These are phyloP conservation scores for Celastrina argiolus DNA, from an alignment of 2,888 invertebrate genomes.

Conservation along the genomic window DNA sequence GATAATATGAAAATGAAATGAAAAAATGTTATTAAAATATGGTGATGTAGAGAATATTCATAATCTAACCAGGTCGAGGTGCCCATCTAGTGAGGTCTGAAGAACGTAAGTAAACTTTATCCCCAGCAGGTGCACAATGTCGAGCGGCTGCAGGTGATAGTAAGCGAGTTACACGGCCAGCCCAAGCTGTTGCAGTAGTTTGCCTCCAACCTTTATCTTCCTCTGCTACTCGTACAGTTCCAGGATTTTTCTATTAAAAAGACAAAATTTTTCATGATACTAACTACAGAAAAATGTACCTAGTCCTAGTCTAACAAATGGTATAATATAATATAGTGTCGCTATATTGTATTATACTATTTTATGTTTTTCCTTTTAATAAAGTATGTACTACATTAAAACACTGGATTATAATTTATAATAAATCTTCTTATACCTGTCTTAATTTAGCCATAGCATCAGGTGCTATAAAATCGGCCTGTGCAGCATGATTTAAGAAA, in stretches of 20 bases:
- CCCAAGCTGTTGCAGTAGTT: slow-evolving; percentile 89
- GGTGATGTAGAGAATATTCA: no score
- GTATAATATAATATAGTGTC: no score
- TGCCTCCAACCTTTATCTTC: slow-evolving; percentile 92
- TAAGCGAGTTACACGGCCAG: slow-evolving; percentile 81
- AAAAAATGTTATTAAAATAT: no score
- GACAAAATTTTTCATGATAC: no score
- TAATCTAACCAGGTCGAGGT: slow-evolving; percentile 81
- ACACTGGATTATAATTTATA: no score
- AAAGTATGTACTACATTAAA: no score
- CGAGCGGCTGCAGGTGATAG: slow-evolving; percentile 80
- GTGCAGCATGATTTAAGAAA: slow-evolving; percentile 92
- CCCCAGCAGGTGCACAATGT: slow-evolving; percentile 87
- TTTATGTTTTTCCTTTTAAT: no score
- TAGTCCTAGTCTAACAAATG: no score
- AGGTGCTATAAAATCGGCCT: slow-evolving; percentile 95
- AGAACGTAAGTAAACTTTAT: slow-evolving; percentile 86
- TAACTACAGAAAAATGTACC: no score
- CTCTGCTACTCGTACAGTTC: slow-evolving; percentile 92
- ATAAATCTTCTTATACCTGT: slow-evolving; percentile 82
- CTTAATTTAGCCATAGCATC: slow-evolving; percentile 97
- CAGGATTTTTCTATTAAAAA: slow-evolving; percentile 82
- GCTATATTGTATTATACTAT: no score
- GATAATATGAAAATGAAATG: no score
- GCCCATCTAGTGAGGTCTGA: slow-evolving; percentile 89